phyloP scores from a whole-genome alignment of 2,797 vertebrate genomes.

The Cottoperca gobio region DNA sequence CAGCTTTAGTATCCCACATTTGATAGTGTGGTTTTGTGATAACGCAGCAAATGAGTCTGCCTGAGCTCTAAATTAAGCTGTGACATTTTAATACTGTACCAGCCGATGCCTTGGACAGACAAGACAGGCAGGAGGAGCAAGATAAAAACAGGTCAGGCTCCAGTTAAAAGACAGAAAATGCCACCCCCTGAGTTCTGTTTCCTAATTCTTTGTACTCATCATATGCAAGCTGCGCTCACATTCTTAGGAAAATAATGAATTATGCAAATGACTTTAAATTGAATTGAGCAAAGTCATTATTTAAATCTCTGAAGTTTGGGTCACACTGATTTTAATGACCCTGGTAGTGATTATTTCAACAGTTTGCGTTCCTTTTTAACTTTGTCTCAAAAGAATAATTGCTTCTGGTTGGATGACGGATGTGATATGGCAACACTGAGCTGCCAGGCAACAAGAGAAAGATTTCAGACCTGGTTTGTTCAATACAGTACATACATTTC shows the following conservation, averaged over 20 bases:
- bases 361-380: slow-evolving; percentile 10
- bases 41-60: slow-evolving; percentile 55
- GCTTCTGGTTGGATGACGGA: slow-evolving; percentile 31
- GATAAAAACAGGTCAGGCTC: slow-evolving; percentile 63
- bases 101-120: slow-evolving; percentile 53
- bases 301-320: slow-evolving; percentile 15
- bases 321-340: slow-evolving; percentile 4
- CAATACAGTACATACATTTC: slow-evolving; percentile 9
- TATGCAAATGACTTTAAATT: slow-evolving; percentile 36
- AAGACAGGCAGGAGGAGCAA: slow-evolving; percentile 25
- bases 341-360: slow-evolving; percentile 20
- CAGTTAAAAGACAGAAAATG: slow-evolving; percentile 39
- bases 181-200: slow-evolving; percentile 26
- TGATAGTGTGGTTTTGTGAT: slow-evolving; percentile 61
- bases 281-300: slow-evolving; percentile 16
- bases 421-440: slow-evolving; percentile 22
- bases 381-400: slow-evolving; percentile 31
- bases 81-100: slow-evolving; percentile 71
- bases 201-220: slow-evolving; percentile 24
- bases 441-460: slow-evolving; percentile 57
- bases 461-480: slow-evolving; percentile 6
- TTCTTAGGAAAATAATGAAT: slow-evolving; percentile 32
- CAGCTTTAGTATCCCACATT: slow-evolving; percentile 57
- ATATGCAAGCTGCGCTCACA: slow-evolving; percentile 13
- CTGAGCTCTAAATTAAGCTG: slow-evolving; percentile 59